These are phyloP conservation scores for Coelinius sp. DNA, from an alignment of 2,888 invertebrate species.

Conservation along the genomic window DNA sequence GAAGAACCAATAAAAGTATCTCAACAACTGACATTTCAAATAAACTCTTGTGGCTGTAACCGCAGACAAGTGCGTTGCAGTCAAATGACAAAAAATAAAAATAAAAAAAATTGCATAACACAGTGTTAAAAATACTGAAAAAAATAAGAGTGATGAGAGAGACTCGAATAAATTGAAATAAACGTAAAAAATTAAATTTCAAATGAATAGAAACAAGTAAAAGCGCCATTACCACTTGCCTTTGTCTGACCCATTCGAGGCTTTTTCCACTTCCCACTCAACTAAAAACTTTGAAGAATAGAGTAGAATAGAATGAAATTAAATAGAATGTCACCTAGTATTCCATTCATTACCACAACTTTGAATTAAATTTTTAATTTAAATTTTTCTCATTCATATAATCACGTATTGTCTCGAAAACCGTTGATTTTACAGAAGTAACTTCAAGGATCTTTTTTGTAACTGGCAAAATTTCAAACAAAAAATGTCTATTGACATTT, in stretches of 20 bases:
- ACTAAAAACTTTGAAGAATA: not conserved
- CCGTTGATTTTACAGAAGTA: no score
- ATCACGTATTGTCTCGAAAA: no score
- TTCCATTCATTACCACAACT: not conserved
- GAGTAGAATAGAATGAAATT: not conserved
- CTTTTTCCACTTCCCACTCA: not conserved
- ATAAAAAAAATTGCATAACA: not conserved
- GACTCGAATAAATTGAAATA: not conserved
- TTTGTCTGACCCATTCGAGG: constrained; percentile 8
- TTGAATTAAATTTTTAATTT: not conserved
- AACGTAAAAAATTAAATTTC: not conserved
- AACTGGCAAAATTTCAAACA: no score
- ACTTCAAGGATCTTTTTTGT: no score
- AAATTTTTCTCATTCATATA: no score
- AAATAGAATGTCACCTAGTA: not conserved
- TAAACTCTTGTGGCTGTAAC: constrained; percentile 30
- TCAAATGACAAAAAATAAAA: not conserved
- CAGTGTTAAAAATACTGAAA: no score
- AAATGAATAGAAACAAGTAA: not conserved
- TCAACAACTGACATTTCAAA: constrained; percentile 14
- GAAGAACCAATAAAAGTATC: constrained; percentile 25
- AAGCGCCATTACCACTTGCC: not conserved
- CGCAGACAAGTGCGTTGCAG: constrained; percentile 19
- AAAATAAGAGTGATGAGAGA: not conserved
- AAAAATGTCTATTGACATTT: no score